Percentiles rank a stretch among this genome's conserved stretches.
phyloP scores from a whole-genome alignment of 2,113 vertebrate genomes.

The Odocoileus virginianus region DNA sequence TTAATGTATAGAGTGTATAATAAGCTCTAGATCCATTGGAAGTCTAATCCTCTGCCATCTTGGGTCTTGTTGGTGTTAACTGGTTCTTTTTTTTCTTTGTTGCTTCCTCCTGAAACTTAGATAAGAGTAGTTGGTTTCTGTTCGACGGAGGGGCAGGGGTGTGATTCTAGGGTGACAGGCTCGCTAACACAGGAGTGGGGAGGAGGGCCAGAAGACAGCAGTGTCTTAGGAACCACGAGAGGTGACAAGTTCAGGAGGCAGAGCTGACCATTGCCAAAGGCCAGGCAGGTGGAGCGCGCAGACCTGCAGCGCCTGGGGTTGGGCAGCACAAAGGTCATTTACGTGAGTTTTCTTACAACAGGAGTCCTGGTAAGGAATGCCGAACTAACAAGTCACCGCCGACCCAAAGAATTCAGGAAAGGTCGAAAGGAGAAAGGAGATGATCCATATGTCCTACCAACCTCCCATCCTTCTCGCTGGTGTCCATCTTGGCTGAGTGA shows the following conservation, averaged over 20 bases:
- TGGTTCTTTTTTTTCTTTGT: neutral
- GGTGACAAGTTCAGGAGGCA: too few species aligned
- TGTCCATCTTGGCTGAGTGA: neutral
- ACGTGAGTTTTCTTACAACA: neutral
- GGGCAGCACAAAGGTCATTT: neutral
- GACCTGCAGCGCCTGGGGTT: neutral
- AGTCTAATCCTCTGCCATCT: neutral
- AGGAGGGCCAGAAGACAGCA: neutral
- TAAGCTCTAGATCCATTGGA: neutral
- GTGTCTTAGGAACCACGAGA: neutral
- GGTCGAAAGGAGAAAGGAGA: neutral
- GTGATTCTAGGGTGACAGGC: neutral
- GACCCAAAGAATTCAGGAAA: neutral
- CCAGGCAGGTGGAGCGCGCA: neutral
- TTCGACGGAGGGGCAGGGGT: neutral
- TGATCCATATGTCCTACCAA: neutral
- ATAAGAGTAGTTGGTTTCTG: neutral
- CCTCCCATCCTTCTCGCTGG: neutral
- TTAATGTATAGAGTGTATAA: neutral
- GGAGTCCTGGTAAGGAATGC: neutral
- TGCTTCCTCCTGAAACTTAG: neutral
- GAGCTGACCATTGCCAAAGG: neutral
- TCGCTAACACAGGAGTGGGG: neutral
- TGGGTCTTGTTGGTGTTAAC: neutral
- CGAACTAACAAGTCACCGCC: neutral